Conservation (phyloP, 2,113 vertebrate genomes). For the Vulpes ferrilata region DNA sequence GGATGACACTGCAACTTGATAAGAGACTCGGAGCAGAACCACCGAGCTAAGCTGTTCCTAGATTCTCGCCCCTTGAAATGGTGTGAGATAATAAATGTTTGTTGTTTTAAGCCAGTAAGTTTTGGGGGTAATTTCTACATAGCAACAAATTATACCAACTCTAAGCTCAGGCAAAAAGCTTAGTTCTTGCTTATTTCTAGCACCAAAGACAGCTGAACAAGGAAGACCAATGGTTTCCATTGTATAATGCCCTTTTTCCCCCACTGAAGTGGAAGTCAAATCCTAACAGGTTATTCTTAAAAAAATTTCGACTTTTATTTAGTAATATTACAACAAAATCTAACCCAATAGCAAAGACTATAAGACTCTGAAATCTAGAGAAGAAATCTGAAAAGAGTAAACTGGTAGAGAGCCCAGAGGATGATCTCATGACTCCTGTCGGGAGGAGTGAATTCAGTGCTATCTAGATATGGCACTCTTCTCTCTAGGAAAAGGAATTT, state of each 20-base stretch:
- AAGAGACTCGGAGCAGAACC: background rate
- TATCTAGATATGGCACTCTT: background rate
- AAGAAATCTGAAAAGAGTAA: background rate
- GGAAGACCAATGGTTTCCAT: conserved; percentile 27
- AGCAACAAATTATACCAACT: background rate
- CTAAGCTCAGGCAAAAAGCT: background rate
- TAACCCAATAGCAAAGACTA: background rate
- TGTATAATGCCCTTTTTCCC: background rate
- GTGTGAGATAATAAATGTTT: background rate
- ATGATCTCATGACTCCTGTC: background rate
- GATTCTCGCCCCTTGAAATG: background rate
- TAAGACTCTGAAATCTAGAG: background rate
- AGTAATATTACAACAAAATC: background rate
- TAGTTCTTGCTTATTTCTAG: background rate
- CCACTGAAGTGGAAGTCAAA: background rate
- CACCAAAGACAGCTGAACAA: background rate
- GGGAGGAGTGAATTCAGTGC: background rate
- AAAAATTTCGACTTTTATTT: background rate
- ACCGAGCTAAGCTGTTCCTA: background rate
- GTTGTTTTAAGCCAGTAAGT: background rate
- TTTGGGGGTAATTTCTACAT: background rate
- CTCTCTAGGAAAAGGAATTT: background rate
- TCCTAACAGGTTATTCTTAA: background rate
- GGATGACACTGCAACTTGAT: background rate
- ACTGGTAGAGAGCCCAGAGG: background rate